Base-by-base conservation (phyloP, 2,888 invertebrate species). In the Polydesmus complanatus region DNA sequence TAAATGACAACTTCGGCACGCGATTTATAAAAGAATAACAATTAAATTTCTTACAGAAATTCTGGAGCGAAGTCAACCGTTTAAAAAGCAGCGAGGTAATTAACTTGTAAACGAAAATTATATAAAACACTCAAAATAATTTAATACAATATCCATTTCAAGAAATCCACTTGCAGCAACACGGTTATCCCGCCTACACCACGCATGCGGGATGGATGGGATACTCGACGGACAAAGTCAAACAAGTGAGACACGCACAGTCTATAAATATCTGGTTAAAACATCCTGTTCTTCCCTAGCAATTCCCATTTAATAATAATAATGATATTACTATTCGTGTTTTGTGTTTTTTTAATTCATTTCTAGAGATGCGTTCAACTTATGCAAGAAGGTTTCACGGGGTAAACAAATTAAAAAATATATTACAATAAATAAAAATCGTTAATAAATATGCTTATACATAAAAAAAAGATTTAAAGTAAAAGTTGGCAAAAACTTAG, bases 141-240 rank as follows among this genome's bases (percentile, higher is more conserved):
- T 8, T 8, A 37, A 8, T 37, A 37, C 5, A 37, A 37, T 37
- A 37, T n/a, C n/a, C n/a, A n/a, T n/a, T n/a, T n/a, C n/a, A n/a
- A n/a, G n/a, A n/a, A n/a, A n/a, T n/a, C n/a, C n/a, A n/a, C n/a
- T n/a, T n/a, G n/a, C n/a, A n/a, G n/a, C n/a, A 78, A 55, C 78
- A 79, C 22, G 93, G 93, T 18, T 89, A 88, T 71, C 91, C 90
- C 0, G 86, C 88, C 0, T 86, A 94, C 70, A 91, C 91, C 0
- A 93, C 92, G 0, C 87, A 86, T 64, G 65, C 70, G 82, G 88
- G 91, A 50, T 94, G 92, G 93, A 71, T 93, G 65, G 91, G 91
- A 0, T 93, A 92, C 73, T 81, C 82, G 27, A 85, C 90, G 68
- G 85, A 85, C 58, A 80, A 83, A 68, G 83, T 92, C 2, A 76